These are phyloP conservation scores for Ostrea denselamellosa DNA, from an alignment of 1,140 invertebrate species.

Conservation along the genomic window DNA sequence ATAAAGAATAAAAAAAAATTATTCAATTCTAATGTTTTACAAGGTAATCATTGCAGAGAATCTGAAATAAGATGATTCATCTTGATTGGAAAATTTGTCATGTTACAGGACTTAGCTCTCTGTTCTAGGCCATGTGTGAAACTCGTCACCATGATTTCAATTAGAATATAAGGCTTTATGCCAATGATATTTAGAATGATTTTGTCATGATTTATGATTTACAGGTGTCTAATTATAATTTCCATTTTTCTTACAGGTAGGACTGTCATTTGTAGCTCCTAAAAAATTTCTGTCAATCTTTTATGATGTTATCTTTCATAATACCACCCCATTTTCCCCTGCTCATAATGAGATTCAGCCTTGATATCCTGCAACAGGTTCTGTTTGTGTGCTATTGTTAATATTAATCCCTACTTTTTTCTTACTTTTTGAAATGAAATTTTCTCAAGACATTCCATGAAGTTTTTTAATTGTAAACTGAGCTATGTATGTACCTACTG, in stretches of 20 bases:
- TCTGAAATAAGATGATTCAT: constrained; percentile 14
- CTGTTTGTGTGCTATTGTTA: background rate
- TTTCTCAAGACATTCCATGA: background rate
- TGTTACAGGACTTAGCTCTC: background rate
- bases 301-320: constrained; percentile 32
- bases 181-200: constrained; percentile 21
- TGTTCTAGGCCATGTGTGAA: background rate
- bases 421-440: background rate
- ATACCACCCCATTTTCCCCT: background rate
- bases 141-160: constrained; percentile 17
- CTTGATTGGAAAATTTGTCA: background rate
- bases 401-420: background rate
- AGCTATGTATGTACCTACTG: background rate
- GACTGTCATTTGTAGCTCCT: background rate
- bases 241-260: constrained; percentile 33
- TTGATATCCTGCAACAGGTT: constrained; percentile 23
- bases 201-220: constrained; percentile 9
- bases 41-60: background rate
- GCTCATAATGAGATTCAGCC: background rate
- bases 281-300: constrained; percentile 40
- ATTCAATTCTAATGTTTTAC: background rate
- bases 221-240: constrained; percentile 40
- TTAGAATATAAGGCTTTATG: constrained; percentile 14
- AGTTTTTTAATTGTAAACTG: background rate
- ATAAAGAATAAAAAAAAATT: background rate